Percentiles rank a stretch among this genome's conserved stretches.
Conservation (phyloP, 2,113 vertebrate genomes). For the Sardina pilchardus region DNA sequence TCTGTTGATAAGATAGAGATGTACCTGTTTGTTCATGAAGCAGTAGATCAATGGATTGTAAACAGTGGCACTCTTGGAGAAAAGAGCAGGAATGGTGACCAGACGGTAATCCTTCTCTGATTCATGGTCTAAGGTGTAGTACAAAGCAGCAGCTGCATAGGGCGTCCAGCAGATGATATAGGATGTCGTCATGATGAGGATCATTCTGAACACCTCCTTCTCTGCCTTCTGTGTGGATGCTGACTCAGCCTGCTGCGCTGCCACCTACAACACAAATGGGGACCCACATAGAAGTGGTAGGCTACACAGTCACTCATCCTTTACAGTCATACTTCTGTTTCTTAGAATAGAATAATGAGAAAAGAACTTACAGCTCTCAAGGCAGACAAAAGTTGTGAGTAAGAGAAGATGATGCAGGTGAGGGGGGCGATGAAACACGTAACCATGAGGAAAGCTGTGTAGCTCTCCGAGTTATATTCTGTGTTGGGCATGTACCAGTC, state of each 20-base stretch:
- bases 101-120: conserved; percentile 74
- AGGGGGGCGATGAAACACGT: conserved; percentile 79
- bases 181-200: conserved; percentile 80
- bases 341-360: not conserved
- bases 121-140: conserved; percentile 66
- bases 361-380: conserved; percentile 71
- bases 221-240: conserved; percentile 83
- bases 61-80: conserved; percentile 81
- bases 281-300: not conserved
- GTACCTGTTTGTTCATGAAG: conserved; percentile 87
- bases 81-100: conserved; percentile 79
- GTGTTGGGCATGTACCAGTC: conserved; percentile 82
- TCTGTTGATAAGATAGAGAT: not conserved
- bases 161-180: conserved; percentile 78
- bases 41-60: conserved; percentile 84
- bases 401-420: conserved; percentile 79
- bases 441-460: conserved; percentile 77
- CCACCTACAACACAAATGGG: conserved; percentile 65
- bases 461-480: conserved; percentile 74
- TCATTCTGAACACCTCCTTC: conserved; percentile 80
- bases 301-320: not conserved
- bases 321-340: not conserved
- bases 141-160: conserved; percentile 73
- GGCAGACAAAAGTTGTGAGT: conserved; percentile 71
- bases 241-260: conserved; percentile 81